Base-by-base conservation (phyloP, 1,140 invertebrate genomes). In the Macrobrachium rosenbergii region DNA sequence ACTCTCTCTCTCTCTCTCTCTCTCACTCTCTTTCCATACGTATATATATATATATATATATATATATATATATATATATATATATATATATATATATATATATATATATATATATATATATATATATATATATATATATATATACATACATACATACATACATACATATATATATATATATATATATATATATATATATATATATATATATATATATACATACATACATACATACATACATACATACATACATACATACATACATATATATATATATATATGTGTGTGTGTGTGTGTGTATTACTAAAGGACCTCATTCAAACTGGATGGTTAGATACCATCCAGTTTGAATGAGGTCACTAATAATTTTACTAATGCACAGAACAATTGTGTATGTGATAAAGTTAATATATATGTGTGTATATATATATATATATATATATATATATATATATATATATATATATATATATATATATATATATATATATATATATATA, bases 81-180 rank as follows among this genome's bases (percentile, higher is more conserved):
- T 67, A 67, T 67, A 67, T 67, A 67, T 67, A 67, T 67, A 67
- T 67, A 67, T 67, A 67, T 67, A 64, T 64, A n/a, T 78, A n/a
- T 60, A 45, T 76, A 60, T 60, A 52, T 78, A 58, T 60, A 58
- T 60, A 58, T 59, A 23, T 78, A 58, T 78, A 58, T 23, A 58
- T 60, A 45, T 43, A 45, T 76, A 45, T 43, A 58, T 60, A 58
- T 78, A 58, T 60, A 23, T 78, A 58, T 45, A 45, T 43, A 43
- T 76, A 23, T 17, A 76, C 5, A 76, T 17, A 37, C 14, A 76
- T 16, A 76, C 5, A 76, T 76, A 19, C n/a, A 45, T 45, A 43
- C 23, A 19, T 5, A 21, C n/a, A 45, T 8, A 43, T 19, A n/a
- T 5, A 43, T 45, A n/a, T 8, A 76, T 45, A 17, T 19, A 45